Conservation (phyloP, 2,797 vertebrate genomes). For the Gorsachius magnificus region DNA sequence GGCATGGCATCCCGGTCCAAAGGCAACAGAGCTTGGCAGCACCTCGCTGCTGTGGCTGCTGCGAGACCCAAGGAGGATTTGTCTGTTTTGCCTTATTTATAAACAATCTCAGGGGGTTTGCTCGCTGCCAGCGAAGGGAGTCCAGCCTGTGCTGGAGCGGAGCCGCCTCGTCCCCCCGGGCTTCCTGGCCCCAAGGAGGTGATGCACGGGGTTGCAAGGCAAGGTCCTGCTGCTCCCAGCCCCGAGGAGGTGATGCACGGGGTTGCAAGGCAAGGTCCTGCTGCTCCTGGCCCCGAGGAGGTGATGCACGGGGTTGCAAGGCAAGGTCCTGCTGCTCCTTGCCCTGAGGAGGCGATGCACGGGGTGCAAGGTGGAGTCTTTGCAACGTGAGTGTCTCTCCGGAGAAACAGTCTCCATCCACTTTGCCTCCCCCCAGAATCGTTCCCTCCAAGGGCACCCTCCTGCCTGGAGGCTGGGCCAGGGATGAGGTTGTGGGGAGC, state of each 20-base stretch:
- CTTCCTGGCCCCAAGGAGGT: accelerated
- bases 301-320: no score
- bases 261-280: neutral
- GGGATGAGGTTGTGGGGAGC: no score
- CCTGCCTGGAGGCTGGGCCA: neutral
- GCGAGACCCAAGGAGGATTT: neutral
- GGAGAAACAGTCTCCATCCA: neutral
- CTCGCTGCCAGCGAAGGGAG: neutral
- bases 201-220: neutral
- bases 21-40: neutral
- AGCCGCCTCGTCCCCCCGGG: neutral
- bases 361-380: neutral
- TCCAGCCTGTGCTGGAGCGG: neutral
- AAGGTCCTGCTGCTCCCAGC: no score
- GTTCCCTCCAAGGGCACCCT: neutral
- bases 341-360: no score
- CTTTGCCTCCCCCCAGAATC: neutral
- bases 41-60: neutral
- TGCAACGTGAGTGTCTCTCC: accelerated
- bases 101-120: neutral
- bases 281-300: neutral
- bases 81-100: neutral
- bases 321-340: no score
- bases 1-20: neutral
- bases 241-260: no score